A percentile compares a stretch with the other conserved stretches of the same genome.
Conservation (phyloP, 2,888 invertebrate genomes). For the Gerris lacustris region DNA sequence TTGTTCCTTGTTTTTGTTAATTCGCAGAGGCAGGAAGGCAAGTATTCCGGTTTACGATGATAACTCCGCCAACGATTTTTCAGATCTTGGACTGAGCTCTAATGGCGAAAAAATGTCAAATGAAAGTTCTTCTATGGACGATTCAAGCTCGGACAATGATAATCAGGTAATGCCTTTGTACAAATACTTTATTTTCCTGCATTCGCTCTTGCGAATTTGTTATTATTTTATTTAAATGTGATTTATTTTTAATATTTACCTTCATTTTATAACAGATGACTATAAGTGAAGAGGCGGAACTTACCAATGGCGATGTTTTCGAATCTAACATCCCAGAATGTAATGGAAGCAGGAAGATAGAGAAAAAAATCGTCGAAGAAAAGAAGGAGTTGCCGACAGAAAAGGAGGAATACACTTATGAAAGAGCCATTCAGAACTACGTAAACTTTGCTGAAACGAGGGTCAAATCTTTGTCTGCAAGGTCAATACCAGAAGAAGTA, state of each 20-base stretch:
- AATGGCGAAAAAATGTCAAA: conserved; percentile 17
- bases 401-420: conserved; percentile 71
- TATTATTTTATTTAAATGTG: conserved; percentile 8
- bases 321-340: not conserved
- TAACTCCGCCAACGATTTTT: conserved; percentile 71
- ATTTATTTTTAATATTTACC: conserved; percentile 13
- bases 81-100: conserved; percentile 60
- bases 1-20: not conserved
- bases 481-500: conserved; percentile 32
- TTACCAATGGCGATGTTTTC: not conserved
- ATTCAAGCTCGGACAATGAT: not conserved
- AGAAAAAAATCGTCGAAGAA: not conserved
- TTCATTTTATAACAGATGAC: conserved; percentile 42
- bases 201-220: not conserved
- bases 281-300: not conserved
- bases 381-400: conserved; percentile 37
- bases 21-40: conserved; percentile 43
- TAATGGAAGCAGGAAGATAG: not conserved
- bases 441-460: conserved; percentile 48
- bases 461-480: conserved; percentile 43
- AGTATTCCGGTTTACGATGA: conserved; percentile 60
- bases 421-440: conserved; percentile 76
- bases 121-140: conserved; percentile 13
- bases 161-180: conserved; percentile 31
- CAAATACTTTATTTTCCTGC: not conserved